Percentiles rank a stretch among this genome's conserved stretches.
Conservation (phyloP, 1,140 invertebrate species). For the Linepithema humile region DNA sequence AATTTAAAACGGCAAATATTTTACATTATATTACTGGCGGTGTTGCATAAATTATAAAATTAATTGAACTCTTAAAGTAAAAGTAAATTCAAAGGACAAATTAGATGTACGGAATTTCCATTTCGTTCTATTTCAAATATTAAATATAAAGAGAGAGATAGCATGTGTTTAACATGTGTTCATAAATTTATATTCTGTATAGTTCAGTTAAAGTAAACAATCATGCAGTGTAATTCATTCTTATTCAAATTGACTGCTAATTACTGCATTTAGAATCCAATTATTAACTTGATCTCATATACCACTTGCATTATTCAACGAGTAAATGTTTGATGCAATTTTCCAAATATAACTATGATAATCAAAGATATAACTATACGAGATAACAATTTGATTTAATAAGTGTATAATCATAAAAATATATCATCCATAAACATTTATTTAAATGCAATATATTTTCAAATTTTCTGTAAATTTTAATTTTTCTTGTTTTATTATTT, state of each 20-base stretch:
- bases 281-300: background rate
- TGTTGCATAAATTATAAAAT: too few relatives aligned
- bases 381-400: too few relatives aligned
- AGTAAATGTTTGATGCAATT: background rate
- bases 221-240: background rate
- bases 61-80: too few relatives aligned
- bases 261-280: background rate
- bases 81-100: background rate
- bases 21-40: background rate
- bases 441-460: too few relatives aligned
- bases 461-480: too few relatives aligned
- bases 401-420: too few relatives aligned
- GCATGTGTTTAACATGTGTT: too few relatives aligned
- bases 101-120: background rate
- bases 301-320: background rate
- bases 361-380: background rate
- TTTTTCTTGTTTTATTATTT: too few relatives aligned
- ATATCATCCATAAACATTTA: too few relatives aligned
- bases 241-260: background rate
- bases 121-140: background rate
- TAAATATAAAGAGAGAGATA: too few relatives aligned
- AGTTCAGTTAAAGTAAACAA: background rate
- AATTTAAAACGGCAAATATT: background rate
- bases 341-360: too few relatives aligned
- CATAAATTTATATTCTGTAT: too few relatives aligned